phyloP scores from a whole-genome alignment of 2,888 invertebrate genomes.

The Lasioglossum marginatum region DNA sequence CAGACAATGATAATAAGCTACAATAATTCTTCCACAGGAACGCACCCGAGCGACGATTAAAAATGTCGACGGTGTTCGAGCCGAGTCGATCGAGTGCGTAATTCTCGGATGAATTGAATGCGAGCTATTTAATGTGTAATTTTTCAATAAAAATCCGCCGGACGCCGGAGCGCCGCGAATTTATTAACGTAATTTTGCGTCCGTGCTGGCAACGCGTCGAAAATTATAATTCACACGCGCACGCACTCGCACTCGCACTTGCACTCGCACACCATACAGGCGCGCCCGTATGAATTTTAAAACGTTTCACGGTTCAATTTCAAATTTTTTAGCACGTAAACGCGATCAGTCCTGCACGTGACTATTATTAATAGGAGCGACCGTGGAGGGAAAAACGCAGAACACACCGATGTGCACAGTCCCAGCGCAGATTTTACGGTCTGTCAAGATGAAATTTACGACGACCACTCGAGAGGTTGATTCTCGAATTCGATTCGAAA shows the following conservation, averaged over 20 bases:
- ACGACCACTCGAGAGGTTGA: constrained; percentile 9
- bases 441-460: constrained; percentile 47
- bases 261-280: background rate
- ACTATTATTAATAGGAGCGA: constrained; percentile 53
- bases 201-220: background rate
- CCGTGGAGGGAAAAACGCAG: constrained; percentile 11
- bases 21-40: background rate
- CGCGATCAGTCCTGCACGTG: constrained; percentile 48
- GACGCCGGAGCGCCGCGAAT: background rate
- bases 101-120: background rate
- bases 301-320: constrained; percentile 34
- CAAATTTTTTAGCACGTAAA: constrained; percentile 55
- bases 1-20: background rate
- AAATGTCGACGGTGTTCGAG: background rate
- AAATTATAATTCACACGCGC: constrained; percentile 48
- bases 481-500: constrained; percentile 6
- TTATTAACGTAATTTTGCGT: constrained; percentile 26
- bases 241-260: background rate
- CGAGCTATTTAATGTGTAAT: constrained; percentile 15
- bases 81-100: background rate
- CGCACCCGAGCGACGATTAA: background rate
- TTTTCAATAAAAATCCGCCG: background rate
- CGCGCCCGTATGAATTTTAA: constrained; percentile 45
- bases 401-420: background rate
- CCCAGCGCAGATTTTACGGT: constrained; percentile 45